These are phyloP conservation scores for Opisthograptis luteolata DNA, from an alignment of 2,888 invertebrate species.

Conservation along the genomic window DNA sequence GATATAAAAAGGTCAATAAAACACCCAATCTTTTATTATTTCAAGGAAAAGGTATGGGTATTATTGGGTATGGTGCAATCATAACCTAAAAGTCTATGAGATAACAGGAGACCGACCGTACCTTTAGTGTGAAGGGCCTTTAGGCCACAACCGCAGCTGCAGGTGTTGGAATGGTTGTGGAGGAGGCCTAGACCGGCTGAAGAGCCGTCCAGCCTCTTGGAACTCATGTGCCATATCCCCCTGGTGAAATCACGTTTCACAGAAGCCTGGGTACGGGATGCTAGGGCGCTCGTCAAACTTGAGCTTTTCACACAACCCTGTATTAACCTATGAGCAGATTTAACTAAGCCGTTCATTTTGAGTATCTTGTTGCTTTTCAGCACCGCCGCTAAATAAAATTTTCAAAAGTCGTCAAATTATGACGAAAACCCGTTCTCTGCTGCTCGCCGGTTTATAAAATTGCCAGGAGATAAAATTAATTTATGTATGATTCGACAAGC, in stretches of 20 bases:
- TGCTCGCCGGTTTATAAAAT: no score
- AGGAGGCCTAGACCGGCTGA: conserved; percentile 64
- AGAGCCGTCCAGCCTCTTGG: conserved; percentile 66
- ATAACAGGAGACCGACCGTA: conserved; percentile 51
- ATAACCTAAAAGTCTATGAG: conserved; percentile 64
- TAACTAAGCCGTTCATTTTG: conserved; percentile 89
- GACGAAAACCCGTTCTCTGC: conserved; percentile 42
- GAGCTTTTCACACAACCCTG: conserved; percentile 69
- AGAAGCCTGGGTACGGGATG: conserved; percentile 67
- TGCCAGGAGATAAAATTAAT: conserved; percentile 25
- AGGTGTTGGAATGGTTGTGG: conserved; percentile 85
- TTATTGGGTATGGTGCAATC: conserved; percentile 64
- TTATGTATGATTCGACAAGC: no score
- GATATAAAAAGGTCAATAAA: conserved; percentile 27
- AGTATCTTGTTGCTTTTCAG: conserved; percentile 23
- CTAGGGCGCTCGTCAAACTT: conserved; percentile 62
- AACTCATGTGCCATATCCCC: conserved; percentile 90
- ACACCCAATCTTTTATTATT: background rate
- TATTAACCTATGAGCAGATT: conserved; percentile 83
- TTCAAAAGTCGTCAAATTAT: conserved; percentile 47
- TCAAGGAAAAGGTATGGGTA: background rate
- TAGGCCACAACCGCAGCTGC: conserved; percentile 88
- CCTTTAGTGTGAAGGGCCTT: conserved; percentile 89
- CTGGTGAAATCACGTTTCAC: conserved; percentile 87
- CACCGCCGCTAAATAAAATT: conserved; percentile 30